Evolutionary conservation across 2,888 invertebrate species (phyloP).

Genomic region (Nephrotoma guestfalica): DNA sequence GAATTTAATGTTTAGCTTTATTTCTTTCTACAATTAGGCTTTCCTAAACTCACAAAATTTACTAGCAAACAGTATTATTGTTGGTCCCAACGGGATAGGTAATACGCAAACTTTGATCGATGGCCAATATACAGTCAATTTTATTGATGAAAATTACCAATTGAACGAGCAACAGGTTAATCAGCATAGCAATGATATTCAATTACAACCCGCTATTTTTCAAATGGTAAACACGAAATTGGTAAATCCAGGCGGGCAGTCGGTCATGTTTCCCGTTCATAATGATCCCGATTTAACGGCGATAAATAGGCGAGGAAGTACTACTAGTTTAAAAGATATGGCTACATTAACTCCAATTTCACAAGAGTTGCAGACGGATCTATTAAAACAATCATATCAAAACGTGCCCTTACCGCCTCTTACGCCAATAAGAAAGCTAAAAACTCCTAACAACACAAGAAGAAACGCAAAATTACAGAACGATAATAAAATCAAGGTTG

Average conservation of each 20-base stretch:
- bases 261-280: neutral
- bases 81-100: conserved; percentile 21
- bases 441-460: neutral
- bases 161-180: neutral
- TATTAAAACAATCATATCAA: neutral
- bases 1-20: neutral
- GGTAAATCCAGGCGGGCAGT: conserved; percentile 7
- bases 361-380: neutral
- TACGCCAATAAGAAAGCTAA: conserved; percentile 13
- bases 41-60: conserved; percentile 26
- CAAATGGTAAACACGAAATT: conserved; percentile 12
- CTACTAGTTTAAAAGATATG: conserved; percentile 5
- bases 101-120: neutral
- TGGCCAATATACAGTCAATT: neutral
- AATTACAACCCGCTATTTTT: conserved; percentile 11
- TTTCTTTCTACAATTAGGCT: conserved; percentile 17
- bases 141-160: neutral
- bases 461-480: neutral
- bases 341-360: conserved; percentile 7
- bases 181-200: conserved; percentile 9
- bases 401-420: conserved; percentile 13
- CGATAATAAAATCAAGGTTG: neutral
- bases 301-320: neutral
- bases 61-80: conserved; percentile 24
- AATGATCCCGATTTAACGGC: neutral